These are phyloP conservation scores for Cricetomys ansorgei DNA, from an alignment of 2,113 vertebrate species.

Conservation along the genomic window DNA sequence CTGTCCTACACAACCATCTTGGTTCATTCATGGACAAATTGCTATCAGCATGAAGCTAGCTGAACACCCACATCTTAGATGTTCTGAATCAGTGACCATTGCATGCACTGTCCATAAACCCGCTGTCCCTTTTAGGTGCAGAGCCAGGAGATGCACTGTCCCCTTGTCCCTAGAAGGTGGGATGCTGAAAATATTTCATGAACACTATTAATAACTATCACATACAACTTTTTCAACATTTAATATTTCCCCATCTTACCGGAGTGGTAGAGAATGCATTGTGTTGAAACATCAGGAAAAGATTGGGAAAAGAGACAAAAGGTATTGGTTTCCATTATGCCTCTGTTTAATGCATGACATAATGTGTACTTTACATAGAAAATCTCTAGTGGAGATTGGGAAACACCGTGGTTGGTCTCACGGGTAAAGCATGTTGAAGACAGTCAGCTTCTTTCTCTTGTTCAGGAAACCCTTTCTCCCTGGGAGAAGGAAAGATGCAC, in stretches of 20 bases:
- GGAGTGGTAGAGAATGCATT: neutral
- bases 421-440: neutral
- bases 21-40: neutral
- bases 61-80: neutral
- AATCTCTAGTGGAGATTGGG: neutral
- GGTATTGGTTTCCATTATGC: neutral
- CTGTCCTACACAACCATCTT: neutral
- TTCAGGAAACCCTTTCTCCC: neutral
- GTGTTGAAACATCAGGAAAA: neutral
- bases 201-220: neutral
- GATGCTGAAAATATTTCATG: neutral
- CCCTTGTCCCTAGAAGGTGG: neutral
- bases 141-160: neutral
- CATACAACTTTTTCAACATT: neutral
- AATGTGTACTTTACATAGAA: neutral
- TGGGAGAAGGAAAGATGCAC: constrained; percentile 25
- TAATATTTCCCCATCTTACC: neutral
- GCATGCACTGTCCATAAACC: neutral
- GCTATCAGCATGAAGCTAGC: neutral
- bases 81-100: neutral
- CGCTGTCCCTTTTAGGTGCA: neutral
- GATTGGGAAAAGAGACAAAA: neutral
- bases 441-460: neutral
- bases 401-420: neutral
- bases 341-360: neutral